Conservation (phyloP, 1,140 invertebrate genomes). For the Drosophila ficusphila region DNA sequence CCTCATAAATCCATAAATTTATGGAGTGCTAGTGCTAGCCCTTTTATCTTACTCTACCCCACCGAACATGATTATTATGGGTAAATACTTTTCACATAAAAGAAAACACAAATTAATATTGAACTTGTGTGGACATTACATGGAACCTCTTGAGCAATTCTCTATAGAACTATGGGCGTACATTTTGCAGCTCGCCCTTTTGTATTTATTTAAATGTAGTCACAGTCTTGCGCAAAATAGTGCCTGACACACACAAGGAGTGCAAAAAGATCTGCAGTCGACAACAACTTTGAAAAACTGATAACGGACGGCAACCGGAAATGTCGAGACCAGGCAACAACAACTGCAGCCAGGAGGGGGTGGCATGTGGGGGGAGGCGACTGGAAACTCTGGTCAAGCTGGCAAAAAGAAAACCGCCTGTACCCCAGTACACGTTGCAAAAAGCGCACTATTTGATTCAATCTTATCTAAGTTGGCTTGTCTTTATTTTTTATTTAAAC, state of each 20-base stretch:
- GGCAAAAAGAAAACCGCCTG: slow-evolving; percentile 3
- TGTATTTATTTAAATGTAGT: slow-evolving; percentile 43
- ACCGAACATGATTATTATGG: too few relatives aligned
- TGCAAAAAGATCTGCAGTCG: slow-evolving; percentile 44
- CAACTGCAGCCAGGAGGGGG: slow-evolving; percentile 13
- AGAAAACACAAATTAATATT: too few relatives aligned
- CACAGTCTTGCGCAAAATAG: slow-evolving; percentile 20
- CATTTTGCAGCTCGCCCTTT: neutral
- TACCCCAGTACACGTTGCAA: neutral
- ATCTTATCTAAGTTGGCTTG: too few relatives aligned
- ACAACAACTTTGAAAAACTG: slow-evolving; percentile 61
- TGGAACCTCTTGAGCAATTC: too few relatives aligned
- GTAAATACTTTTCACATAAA: too few relatives aligned
- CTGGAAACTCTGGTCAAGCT: slow-evolving; percentile 23
- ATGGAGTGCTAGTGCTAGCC: too few relatives aligned
- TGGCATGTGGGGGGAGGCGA: slow-evolving; percentile 4
- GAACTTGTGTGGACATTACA: too few relatives aligned
- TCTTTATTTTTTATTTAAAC: too few relatives aligned
- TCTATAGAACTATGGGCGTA: too few relatives aligned
- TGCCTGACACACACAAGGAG: slow-evolving; percentile 20
- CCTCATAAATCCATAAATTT: too few relatives aligned
- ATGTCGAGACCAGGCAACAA: slow-evolving; percentile 47
- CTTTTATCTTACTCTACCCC: too few relatives aligned
- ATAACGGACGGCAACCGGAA: slow-evolving; percentile 71
- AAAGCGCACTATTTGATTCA: neutral